Evolutionary conservation across 2,888 invertebrate species (phyloP).

Genomic region (Carabus problematicus): DNA sequence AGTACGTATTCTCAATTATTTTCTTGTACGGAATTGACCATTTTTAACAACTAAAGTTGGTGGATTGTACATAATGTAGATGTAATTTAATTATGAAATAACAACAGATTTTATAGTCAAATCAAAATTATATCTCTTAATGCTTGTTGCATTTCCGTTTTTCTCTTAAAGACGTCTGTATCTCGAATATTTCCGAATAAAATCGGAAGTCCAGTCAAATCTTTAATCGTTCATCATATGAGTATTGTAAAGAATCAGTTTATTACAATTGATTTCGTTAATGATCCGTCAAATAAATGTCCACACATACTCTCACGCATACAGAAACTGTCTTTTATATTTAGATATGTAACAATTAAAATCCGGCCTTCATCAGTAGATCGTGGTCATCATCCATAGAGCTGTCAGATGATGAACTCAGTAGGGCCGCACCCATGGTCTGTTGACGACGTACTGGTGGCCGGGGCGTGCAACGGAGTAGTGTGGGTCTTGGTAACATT

Average conservation of each 20-base stretch:
- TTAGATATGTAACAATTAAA: conserved; percentile 40
- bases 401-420: conserved; percentile 67
- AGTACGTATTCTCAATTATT: no score
- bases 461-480: conserved; percentile 63
- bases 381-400: conserved; percentile 58
- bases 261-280: not conserved
- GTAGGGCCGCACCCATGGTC: conserved; percentile 67
- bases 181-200: no score
- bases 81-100: no score
- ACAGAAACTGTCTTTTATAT: not conserved
- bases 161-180: no score
- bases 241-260: not conserved
- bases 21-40: no score
- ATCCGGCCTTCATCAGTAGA: conserved; percentile 55
- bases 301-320: not conserved
- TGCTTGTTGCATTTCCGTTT: no score
- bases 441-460: conserved; percentile 68
- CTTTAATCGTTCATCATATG: no score
- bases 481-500: conserved; percentile 55
- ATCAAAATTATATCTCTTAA: no score
- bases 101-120: no score
- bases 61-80: no score
- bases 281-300: not conserved
- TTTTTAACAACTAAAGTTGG: no score
- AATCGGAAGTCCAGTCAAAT: no score